Base-by-base conservation (phyloP, 2,113 vertebrate species). In the Salvelinus namaycush region DNA sequence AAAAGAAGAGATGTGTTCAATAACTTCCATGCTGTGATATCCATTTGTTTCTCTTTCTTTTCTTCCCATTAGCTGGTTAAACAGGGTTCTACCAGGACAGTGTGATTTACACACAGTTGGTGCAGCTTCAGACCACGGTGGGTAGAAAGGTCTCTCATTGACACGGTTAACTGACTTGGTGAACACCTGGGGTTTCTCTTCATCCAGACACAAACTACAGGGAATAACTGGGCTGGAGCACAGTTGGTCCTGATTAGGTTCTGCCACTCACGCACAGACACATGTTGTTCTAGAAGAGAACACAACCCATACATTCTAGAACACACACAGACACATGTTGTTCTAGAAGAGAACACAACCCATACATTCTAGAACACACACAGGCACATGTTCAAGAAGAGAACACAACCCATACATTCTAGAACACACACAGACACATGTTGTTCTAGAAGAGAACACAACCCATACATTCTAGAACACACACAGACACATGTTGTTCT, bases 141-240 rank as follows among this genome's bases (percentile, higher is more conserved):
- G 57, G 57, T 24, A 24, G 31, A 44, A 39, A 49, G 39, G 73
- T 73, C 71, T 74, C 14, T 74, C 39, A 49, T 66, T 66, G 34
- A 64, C 29, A 39, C 59, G 22, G 62, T 65, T 31, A 74, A 20
- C 22, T 27, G 72, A 12, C 6, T 14, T 20, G 14, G 39, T 44
- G 20, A 31, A 66, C 73, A 74, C 73, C 62, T 51, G 60, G 73
- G 6, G 9, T 14, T 60, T 44, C 59, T 74, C 54, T 60, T 73
- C 71, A 74, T 74, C 59, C 14, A 20, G 54, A 29, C 26, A 51
- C 22, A 31, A 60, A 59, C 70, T 16, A 29, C 48, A 27, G 24
- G 24, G 5, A 26, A 68, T 29, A 7, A 16, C 64, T 27, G 14
- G 51, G 22, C 26, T 27, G 64, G 24, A 31, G 39, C 9, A 31